Percentiles rank a stretch among this genome's conserved stretches.
Conservation (phyloP, 2,113 vertebrate species). For the Poeciliopsis turrubarensis region DNA sequence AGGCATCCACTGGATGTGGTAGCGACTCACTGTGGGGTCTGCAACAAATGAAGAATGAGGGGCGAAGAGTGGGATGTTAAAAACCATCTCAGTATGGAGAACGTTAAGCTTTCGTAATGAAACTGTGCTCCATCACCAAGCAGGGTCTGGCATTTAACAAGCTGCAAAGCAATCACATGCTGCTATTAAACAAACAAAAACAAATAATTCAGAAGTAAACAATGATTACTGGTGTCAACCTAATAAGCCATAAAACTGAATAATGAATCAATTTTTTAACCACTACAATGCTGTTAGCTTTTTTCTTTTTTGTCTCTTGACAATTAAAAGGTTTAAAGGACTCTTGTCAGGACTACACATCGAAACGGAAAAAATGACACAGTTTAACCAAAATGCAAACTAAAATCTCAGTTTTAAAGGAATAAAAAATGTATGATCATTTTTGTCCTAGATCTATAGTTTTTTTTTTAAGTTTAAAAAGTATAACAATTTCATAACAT, state of each 20-base stretch:
- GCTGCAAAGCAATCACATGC: not conserved
- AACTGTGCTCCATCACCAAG: not conserved
- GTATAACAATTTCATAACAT: too few species aligned
- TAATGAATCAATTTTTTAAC: not conserved
- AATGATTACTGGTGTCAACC: not conserved
- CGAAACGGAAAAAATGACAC: not conserved
- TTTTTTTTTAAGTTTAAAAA: too few species aligned
- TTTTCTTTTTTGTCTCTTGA: not conserved
- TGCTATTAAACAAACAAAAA: not conserved
- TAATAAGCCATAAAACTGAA: not conserved
- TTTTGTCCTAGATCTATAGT: too few species aligned
- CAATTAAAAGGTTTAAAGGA: not conserved
- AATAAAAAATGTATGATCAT: not conserved
- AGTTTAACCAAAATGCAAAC: not conserved
- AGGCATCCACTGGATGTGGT: constrained; percentile 89
- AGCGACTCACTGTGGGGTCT: constrained; percentile 82
- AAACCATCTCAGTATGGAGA: constrained; percentile 6
- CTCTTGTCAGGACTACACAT: too few species aligned
- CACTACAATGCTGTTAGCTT: not conserved
- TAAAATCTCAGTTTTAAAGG: not conserved
- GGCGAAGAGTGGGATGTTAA: not conserved
- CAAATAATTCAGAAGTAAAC: not conserved
- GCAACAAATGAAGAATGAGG: not conserved
- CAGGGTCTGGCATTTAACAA: not conserved
- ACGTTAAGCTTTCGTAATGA: not conserved